Conservation (phyloP, 2,113 vertebrate species). For the Cichladusa arquata region DNA sequence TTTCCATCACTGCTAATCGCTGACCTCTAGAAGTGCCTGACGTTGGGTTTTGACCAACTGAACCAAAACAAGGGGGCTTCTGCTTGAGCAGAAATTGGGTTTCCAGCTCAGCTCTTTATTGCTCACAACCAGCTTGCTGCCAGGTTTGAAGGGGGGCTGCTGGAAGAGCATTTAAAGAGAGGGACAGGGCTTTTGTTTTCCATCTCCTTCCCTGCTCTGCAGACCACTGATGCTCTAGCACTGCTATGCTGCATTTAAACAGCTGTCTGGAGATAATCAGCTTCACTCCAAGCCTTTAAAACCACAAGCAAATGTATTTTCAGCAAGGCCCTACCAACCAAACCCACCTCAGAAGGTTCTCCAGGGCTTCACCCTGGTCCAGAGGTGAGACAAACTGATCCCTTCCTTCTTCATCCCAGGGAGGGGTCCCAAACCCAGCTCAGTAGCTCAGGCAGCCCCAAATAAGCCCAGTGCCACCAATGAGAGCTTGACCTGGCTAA, state of each 20-base stretch:
- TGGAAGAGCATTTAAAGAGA: neutral
- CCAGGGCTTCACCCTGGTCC: neutral
- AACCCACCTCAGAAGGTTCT: neutral
- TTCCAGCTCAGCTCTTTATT: slow-evolving; percentile 39
- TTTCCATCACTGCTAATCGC: neutral
- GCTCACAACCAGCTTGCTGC: neutral
- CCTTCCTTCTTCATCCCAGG: neutral
- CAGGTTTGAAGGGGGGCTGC: neutral
- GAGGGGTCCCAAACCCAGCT: neutral
- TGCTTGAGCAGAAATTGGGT: slow-evolving; percentile 12
- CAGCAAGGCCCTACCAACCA: neutral
- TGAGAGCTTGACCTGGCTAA: neutral
- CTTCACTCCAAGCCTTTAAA: slow-evolving; percentile 18
- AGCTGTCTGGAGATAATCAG: slow-evolving; percentile 2
- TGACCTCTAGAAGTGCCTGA: neutral
- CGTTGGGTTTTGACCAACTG: neutral
- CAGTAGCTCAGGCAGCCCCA: neutral
- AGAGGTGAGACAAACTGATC: neutral
- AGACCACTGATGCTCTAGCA: neutral
- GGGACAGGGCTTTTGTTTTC: neutral
- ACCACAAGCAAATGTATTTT: neutral
- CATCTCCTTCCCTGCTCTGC: neutral
- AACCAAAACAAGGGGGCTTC: neutral
- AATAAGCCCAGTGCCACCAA: neutral
- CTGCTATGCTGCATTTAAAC: neutral